Evolutionary conservation across 1,140 invertebrate genomes (phyloP).

Genomic region (Leptopilina boulardi): DNA sequence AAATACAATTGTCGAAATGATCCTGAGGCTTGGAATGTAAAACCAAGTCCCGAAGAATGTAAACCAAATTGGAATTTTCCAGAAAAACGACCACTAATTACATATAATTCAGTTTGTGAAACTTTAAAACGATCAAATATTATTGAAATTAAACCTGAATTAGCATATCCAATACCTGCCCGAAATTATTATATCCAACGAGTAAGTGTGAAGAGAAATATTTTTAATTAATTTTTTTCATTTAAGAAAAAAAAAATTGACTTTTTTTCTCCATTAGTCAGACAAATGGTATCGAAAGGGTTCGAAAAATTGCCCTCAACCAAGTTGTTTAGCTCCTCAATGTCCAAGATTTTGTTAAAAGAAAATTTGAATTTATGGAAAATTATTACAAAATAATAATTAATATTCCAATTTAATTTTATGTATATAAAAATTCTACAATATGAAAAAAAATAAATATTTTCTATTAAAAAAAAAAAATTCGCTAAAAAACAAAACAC

Average conservation of each 20-base stretch:
- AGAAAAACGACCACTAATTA: slow-evolving; percentile 64
- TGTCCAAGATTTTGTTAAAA: slow-evolving; percentile 34
- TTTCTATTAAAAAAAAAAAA: background rate
- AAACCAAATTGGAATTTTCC: slow-evolving; percentile 66
- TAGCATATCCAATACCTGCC: slow-evolving; percentile 56
- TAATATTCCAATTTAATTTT: too few species aligned
- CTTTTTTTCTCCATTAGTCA: slow-evolving; percentile 49
- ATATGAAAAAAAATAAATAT: background rate
- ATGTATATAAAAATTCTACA: too few species aligned
- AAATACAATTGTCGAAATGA: slow-evolving; percentile 60
- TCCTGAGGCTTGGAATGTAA: slow-evolving; percentile 57
- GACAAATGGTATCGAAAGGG: slow-evolving; percentile 62
- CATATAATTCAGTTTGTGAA: slow-evolving; percentile 56
- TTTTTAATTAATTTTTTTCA: slow-evolving; percentile 8
- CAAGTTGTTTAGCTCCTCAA: slow-evolving; percentile 57
- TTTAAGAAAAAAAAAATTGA: slow-evolving; percentile 9
- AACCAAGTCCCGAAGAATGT: slow-evolving; percentile 64
- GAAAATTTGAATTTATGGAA: background rate
- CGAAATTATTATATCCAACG: slow-evolving; percentile 57
- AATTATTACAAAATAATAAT: too few species aligned
- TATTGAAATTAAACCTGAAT: slow-evolving; percentile 48
- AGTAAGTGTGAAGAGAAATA: slow-evolving; percentile 40
- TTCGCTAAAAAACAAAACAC: background rate
- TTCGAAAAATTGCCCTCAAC: slow-evolving; percentile 56
- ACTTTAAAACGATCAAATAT: slow-evolving; percentile 54